Conservation (phyloP, 2,797 vertebrate species). For the Halcyon leucocephala region DNA sequence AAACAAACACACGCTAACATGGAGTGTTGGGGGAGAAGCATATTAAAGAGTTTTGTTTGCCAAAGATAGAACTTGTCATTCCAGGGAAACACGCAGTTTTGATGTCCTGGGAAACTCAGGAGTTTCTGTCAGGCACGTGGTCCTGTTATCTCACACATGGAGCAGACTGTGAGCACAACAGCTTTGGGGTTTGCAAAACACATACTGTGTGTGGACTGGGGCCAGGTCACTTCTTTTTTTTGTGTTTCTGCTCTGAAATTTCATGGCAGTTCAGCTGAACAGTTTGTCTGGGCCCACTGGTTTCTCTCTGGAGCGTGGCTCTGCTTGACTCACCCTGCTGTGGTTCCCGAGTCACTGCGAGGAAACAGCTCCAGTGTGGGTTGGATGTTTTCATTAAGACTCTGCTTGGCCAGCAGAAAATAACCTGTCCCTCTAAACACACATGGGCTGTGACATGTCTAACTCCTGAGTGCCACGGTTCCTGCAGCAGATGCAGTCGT, state of each 20-base stretch:
- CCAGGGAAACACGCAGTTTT: not conserved
- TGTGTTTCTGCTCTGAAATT: not conserved
- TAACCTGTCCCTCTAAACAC: not conserved
- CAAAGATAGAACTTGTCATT: conserved; percentile 22
- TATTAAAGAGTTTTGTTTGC: conserved; percentile 3
- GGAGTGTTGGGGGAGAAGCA: not conserved
- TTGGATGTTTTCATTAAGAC: not conserved
- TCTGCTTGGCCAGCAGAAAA: not conserved
- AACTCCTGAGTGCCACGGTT: fast-evolving
- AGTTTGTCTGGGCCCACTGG: not conserved
- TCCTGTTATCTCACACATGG: not conserved
- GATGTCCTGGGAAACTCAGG: not conserved
- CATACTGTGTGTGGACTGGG: fast-evolving
- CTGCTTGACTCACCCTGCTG: not conserved
- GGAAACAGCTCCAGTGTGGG: not conserved
- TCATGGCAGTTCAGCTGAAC: not conserved
- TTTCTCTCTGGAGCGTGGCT: not conserved
- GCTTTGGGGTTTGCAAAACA: not conserved
- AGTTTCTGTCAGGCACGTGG: not conserved
- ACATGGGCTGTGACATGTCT: fast-evolving
- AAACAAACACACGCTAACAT: conserved; percentile 3
- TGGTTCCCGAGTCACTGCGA: not conserved
- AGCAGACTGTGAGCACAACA: not conserved
- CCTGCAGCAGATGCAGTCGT: not conserved
- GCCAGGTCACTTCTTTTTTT: not conserved